These are phyloP conservation scores for Hexactinellida sp. DNA, from an alignment of 37 sponge, comb jelly and placozoan species.

Conservation along the genomic window DNA sequence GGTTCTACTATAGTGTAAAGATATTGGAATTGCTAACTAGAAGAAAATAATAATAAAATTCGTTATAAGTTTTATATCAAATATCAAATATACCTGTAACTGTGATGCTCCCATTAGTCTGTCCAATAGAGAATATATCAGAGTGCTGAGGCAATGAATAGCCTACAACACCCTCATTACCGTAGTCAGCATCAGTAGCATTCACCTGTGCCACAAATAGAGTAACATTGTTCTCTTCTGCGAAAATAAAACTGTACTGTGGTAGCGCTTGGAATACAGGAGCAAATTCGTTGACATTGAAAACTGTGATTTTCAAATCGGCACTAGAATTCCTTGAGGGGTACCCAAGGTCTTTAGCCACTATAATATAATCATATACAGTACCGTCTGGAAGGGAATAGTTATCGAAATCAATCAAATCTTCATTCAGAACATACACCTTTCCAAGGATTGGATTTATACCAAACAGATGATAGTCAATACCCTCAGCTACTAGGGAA, in stretches of 20 bases:
- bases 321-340: background rate
- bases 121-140: constrained; percentile 11
- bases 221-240: background rate
- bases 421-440: background rate
- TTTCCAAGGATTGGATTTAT: background rate
- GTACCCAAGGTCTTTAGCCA: background rate
- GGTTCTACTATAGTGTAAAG: too few species aligned
- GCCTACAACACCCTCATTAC: background rate
- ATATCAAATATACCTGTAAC: background rate
- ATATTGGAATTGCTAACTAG: background rate
- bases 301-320: background rate
- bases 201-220: background rate
- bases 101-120: background rate
- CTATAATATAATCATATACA: background rate
- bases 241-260: background rate
- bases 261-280: background rate
- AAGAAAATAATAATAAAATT: background rate
- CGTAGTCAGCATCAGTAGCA: constrained; percentile 21
- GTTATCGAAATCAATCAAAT: background rate
- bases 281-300: background rate
- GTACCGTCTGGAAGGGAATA: background rate
- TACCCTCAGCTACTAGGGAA: background rate
- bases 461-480: background rate
- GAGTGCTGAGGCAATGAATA: background rate
- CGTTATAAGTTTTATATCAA: background rate